These are phyloP conservation scores for Adineta ricciae DNA, from an alignment of 2,888 invertebrate genomes.

Conservation along the genomic window DNA sequence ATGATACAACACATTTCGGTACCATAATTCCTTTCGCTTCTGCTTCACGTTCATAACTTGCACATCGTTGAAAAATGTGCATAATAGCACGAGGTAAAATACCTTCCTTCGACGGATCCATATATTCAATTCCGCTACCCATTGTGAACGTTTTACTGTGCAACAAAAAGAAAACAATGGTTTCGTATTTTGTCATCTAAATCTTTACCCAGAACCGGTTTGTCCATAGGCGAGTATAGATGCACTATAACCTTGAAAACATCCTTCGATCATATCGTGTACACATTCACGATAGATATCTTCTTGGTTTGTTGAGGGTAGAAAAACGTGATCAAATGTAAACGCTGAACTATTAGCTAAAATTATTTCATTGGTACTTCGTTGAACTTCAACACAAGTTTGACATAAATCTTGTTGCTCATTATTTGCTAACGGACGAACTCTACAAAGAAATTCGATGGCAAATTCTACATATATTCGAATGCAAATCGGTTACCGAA, in stretches of 20 bases:
- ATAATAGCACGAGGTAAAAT: constrained; percentile 89
- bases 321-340: constrained; percentile 91
- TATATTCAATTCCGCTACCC: constrained; percentile 27
- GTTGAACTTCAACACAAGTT: constrained; percentile 10
- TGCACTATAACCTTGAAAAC: constrained; percentile 34
- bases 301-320: constrained; percentile 65
- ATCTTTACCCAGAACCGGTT: constrained; percentile 69
- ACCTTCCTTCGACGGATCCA: constrained; percentile 52
- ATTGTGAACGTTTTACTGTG: constrained; percentile 29
- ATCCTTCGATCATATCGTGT: constrained; percentile 65
- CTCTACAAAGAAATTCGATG: background rate
- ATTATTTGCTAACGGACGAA: constrained; percentile 2
- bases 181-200: background rate
- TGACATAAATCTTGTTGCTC: constrained; percentile 4
- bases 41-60: background rate
- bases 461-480: background rate
- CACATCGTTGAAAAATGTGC: constrained; percentile 62
- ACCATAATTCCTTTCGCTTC: background rate
- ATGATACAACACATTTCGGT: background rate
- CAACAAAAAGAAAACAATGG: background rate
- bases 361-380: constrained; percentile 11
- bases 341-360: constrained; percentile 54
- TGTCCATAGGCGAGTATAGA: constrained; percentile 46
- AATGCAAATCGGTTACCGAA: background rate
- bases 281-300: constrained; percentile 73